Evolutionary conservation across 2,113 vertebrate genomes (phyloP), one percentile per base, ranked within the genome.

Genomic region (Vireo altiloquus): DNA sequence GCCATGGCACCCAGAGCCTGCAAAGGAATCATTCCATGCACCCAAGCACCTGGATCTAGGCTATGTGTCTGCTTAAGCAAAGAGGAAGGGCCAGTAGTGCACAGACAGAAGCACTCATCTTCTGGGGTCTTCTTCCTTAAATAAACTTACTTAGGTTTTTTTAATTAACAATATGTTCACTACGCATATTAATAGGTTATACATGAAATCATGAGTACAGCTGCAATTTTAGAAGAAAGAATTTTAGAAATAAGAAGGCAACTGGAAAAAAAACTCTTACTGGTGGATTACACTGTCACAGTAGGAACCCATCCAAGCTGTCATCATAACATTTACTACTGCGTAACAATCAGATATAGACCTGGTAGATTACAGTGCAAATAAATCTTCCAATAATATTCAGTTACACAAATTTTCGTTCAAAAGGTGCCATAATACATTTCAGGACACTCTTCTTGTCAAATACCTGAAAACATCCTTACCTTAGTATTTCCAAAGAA

Each of bases 401-500:
- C 27, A 35, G 17, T 22, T 63, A 56, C n/a, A 59, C 19, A 56
- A n/a, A 46, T 60, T 28, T 70, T 64, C 19, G 76, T 92, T 66
- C 37, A 57, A 83, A 76, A 70, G 11, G 10, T 57, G 10, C 50
- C 33, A 37, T 3, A 68, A 20, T 8, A 25, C 15, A 52, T 47
- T 27, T 66, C 1, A 1, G 2, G 0, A 21, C 21, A 66, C 35
- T 71, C 52, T 77, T 63, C 50, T 37, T 74, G 22, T 1, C 24
- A 81, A 90, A 82, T 53, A 7, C n/a, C 39, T 60, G 24, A 54
- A 83, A 82, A 59, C 6, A 28, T 17, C 49, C 61, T 98, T 97
- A 99, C 99, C 99, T 99, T 99, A 39, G 99, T 99, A 95, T 99
- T 98, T 96, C 99, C 99, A 98, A 99, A 98, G 96, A 99, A 99